These are phyloP conservation scores for Ophioderma brevispina DNA, from an alignment of 35 echinoderm and acorn worm species.

Conservation along the genomic window DNA sequence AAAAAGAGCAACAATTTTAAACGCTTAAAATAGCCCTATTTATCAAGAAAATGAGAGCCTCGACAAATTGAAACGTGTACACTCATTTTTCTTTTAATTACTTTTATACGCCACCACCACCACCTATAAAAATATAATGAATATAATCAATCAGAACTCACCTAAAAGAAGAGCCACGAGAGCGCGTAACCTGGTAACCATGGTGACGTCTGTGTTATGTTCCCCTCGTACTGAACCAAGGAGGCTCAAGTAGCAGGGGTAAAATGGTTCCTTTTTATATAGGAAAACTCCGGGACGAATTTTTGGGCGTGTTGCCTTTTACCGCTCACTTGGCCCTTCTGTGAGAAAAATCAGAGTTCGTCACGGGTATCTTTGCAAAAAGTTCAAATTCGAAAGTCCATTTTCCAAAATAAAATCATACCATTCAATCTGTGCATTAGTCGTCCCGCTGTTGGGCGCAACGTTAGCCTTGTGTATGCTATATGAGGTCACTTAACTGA, in stretches of 20 bases:
- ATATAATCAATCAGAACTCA: too few relatives aligned
- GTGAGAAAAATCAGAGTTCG: background rate
- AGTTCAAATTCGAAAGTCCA: constrained; percentile 7
- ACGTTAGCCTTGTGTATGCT: too few relatives aligned
- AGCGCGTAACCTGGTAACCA: background rate
- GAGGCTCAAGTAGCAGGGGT: background rate
- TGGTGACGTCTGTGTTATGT: background rate
- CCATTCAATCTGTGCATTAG: background rate
- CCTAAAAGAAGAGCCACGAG: background rate
- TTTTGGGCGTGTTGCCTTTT: background rate
- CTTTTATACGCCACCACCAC: too few relatives aligned
- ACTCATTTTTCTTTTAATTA: too few relatives aligned
- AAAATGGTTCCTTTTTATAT: background rate
- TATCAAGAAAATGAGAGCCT: too few relatives aligned
- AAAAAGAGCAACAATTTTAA: too few relatives aligned
- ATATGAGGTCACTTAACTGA: too few relatives aligned
- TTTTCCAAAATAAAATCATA: too few relatives aligned
- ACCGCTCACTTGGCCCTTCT: background rate
- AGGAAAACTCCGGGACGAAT: background rate
- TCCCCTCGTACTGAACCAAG: background rate
- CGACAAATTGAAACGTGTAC: too few relatives aligned
- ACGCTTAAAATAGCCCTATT: too few relatives aligned
- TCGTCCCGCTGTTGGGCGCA: background rate
- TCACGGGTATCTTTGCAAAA: background rate
- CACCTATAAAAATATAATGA: too few relatives aligned